Percentiles rank a stretch among this genome's conserved stretches.
phyloP scores from a whole-genome alignment of 2,797 vertebrate species.

The Sebastolobus altivelis region DNA sequence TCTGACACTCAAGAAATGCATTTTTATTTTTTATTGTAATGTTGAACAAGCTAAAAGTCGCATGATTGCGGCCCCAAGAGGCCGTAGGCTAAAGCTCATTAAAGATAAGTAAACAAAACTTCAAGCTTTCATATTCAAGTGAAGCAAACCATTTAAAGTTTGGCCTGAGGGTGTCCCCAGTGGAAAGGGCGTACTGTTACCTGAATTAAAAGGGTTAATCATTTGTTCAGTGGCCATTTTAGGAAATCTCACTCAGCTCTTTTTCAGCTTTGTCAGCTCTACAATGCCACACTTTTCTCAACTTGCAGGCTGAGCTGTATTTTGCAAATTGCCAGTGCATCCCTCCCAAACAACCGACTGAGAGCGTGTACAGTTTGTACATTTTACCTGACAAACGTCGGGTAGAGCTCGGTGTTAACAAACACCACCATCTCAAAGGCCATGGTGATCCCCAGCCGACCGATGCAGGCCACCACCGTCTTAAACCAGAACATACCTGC shows the following conservation, averaged over 20 bases:
- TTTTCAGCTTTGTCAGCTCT: no score
- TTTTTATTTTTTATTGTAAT: not conserved
- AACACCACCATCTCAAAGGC: conserved; percentile 93
- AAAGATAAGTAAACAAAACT: not conserved
- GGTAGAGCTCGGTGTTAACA: conserved; percentile 90
- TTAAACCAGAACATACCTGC: conserved; percentile 91
- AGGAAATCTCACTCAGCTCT: no score
- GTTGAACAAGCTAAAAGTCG: not conserved
- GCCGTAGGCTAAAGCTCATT: no score
- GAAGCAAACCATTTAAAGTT: not conserved
- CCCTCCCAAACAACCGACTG: not conserved
- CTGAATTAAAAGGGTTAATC: accelerated
- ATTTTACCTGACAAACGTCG: conserved; percentile 88
- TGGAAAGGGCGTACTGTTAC: not conserved
- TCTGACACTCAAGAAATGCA: not conserved
- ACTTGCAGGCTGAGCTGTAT: no score
- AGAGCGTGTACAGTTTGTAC: not conserved
- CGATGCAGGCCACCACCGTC: conserved; percentile 90
- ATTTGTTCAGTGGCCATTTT: no score
- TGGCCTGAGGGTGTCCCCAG: not conserved
- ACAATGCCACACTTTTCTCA: no score
- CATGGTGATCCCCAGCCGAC: conserved; percentile 94
- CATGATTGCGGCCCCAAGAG: not conserved
- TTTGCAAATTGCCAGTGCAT: not conserved
- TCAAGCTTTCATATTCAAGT: not conserved